These are phyloP conservation scores for Galagoides demidoff DNA, from an alignment of 2,797 vertebrate genomes.

Conservation along the genomic window DNA sequence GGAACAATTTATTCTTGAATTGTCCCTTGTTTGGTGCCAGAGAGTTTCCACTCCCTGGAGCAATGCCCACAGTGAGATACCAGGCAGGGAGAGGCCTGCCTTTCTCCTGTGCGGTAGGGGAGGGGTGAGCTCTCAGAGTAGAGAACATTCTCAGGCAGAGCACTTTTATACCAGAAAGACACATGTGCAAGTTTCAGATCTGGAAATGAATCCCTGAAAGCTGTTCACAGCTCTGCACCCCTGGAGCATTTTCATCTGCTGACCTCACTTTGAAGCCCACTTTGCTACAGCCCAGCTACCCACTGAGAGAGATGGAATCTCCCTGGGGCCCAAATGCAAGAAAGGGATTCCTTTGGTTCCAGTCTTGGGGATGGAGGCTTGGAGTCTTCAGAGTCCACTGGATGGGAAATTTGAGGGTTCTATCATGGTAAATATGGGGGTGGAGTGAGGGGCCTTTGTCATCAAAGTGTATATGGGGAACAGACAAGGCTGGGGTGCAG, in stretches of 20 bases:
- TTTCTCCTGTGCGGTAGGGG: neutral
- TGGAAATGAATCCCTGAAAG: neutral
- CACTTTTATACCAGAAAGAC: neutral
- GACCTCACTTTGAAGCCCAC: neutral
- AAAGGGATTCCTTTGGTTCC: neutral
- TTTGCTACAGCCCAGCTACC: neutral
- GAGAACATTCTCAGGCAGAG: no score
- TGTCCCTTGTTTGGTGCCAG: neutral
- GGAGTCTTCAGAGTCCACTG: neutral
- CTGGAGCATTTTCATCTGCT: neutral
- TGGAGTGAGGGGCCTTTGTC: neutral
- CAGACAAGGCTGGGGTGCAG: neutral
- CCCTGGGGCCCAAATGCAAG: neutral
- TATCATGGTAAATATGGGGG: fast-evolving
- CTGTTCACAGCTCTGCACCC: neutral
- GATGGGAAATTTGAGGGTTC: neutral
- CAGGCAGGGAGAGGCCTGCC: neutral
- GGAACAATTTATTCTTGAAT: neutral
- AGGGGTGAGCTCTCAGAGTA: neutral
- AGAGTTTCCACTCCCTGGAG: neutral
- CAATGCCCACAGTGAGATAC: neutral
- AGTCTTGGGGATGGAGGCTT: neutral
- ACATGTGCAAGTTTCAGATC: neutral
- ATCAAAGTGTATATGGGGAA: neutral
- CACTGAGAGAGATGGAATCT: neutral